These are phyloP conservation scores for Python bivittatus DNA, from an alignment of 2,113 vertebrate genomes.

Conservation along the genomic window DNA sequence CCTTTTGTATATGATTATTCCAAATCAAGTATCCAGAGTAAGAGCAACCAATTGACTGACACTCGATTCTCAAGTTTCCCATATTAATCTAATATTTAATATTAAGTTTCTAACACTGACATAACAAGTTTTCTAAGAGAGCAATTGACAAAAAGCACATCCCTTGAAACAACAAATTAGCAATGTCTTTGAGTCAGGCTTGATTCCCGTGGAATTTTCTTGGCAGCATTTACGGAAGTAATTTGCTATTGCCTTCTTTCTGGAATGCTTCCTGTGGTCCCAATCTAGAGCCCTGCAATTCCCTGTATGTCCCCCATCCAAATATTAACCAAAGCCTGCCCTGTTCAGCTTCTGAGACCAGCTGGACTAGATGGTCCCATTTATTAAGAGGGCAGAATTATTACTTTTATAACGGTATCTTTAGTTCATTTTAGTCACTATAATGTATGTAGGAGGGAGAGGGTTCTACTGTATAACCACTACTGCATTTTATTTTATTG, in stretches of 20 bases:
- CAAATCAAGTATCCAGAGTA: background rate
- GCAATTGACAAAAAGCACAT: slow-evolving; percentile 19
- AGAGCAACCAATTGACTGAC: background rate
- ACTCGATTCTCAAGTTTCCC: background rate
- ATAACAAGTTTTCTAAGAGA: slow-evolving; percentile 4
- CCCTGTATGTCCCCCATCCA: background rate
- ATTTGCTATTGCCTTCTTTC: rapidly evolving
- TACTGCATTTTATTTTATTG: too few relatives aligned
- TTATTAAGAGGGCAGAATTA: background rate
- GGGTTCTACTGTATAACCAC: background rate
- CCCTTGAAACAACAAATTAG: background rate
- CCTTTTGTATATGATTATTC: too few relatives aligned
- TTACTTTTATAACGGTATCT: background rate
- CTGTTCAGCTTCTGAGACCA: background rate
- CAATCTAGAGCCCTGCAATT: background rate
- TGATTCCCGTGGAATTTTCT: background rate
- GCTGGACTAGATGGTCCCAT: background rate
- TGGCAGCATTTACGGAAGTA: background rate
- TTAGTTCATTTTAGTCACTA: background rate
- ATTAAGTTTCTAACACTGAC: background rate
- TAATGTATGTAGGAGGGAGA: background rate
- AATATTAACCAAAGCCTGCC: background rate
- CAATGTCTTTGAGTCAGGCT: background rate
- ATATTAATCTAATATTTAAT: slow-evolving; percentile 20
- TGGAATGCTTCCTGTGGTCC: background rate